Percentiles rank a stretch among this genome's conserved stretches.
These are phyloP conservation scores for Anoura caudifer DNA, from an alignment of 2,113 vertebrate species.

Conservation along the genomic window DNA sequence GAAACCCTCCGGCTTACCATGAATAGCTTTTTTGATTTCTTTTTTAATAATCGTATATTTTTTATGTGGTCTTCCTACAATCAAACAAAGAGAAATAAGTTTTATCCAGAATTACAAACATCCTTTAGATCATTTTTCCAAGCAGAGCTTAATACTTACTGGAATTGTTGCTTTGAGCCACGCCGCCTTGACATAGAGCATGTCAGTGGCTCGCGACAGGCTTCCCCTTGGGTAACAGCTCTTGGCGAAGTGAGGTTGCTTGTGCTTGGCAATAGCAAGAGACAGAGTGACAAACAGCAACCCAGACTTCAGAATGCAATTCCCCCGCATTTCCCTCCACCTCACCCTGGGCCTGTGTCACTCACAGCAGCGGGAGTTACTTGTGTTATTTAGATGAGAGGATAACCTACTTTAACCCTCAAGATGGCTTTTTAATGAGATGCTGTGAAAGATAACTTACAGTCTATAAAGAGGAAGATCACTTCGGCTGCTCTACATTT, in stretches of 20 bases:
- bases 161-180: conserved; percentile 76
- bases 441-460: conserved; percentile 68
- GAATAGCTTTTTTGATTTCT: conserved; percentile 76
- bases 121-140: not conserved
- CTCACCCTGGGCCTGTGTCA: not conserved
- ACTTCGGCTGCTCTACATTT: conserved; percentile 63
- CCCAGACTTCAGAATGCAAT: conserved; percentile 67
- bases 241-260: conserved; percentile 54
- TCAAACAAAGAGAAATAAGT: conserved; percentile 34
- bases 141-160: conserved; percentile 70
- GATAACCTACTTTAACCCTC: conserved; percentile 77
- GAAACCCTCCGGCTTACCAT: conserved; percentile 76
- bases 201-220: conserved; percentile 74
- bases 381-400: conserved; percentile 62
- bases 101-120: not conserved
- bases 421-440: conserved; percentile 56
- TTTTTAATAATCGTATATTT: conserved; percentile 77
- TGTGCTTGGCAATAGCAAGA: conserved; percentile 68
- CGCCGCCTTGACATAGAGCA: conserved; percentile 71
- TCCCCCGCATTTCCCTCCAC: conserved; percentile 61
- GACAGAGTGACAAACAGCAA: conserved; percentile 71
- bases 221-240: conserved; percentile 66
- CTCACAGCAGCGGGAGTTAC: conserved; percentile 41
- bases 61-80: conserved; percentile 80
- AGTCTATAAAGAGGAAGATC: conserved; percentile 61